Conservation (phyloP, 2,888 invertebrate genomes). For the Calliphora vomitoria region DNA sequence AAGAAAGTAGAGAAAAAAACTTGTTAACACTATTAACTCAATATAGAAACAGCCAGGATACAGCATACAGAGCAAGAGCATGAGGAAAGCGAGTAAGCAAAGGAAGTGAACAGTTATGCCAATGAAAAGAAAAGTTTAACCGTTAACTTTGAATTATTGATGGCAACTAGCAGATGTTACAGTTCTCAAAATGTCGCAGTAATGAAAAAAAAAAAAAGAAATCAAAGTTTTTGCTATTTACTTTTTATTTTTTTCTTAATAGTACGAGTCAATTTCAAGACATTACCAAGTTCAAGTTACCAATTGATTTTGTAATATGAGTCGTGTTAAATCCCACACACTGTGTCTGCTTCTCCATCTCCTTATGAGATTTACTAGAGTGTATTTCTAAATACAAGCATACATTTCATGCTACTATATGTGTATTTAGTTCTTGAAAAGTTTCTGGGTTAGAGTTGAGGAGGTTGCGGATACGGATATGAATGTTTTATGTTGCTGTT, state of each 20-base stretch:
- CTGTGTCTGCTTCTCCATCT: not conserved
- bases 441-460: not conserved
- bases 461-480: slow-evolving; percentile 42
- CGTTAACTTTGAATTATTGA: slow-evolving; percentile 71
- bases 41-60: not conserved
- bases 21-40: slow-evolving; percentile 70
- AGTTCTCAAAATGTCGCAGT: slow-evolving; percentile 55
- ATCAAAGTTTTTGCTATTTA: slow-evolving; percentile 31
- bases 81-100: not conserved
- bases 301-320: slow-evolving; percentile 68
- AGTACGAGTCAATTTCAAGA: slow-evolving; percentile 59
- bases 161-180: slow-evolving; percentile 64
- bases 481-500: slow-evolving; percentile 49
- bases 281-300: slow-evolving; percentile 63
- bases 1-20: slow-evolving; percentile 27
- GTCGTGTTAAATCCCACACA: slow-evolving; percentile 3
- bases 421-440: slow-evolving; percentile 1
- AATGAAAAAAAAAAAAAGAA: not conserved
- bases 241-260: not conserved
- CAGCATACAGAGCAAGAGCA: not conserved
- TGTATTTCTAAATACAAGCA: not conserved
- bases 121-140: slow-evolving; percentile 69
- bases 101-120: slow-evolving; percentile 56
- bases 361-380: not conserved
- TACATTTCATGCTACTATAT: slow-evolving; percentile 6